Evolutionary conservation across 2,888 invertebrate species (phyloP), one percentile per base, ranked within the genome.

Genomic region (Liodrosophila aerea): DNA sequence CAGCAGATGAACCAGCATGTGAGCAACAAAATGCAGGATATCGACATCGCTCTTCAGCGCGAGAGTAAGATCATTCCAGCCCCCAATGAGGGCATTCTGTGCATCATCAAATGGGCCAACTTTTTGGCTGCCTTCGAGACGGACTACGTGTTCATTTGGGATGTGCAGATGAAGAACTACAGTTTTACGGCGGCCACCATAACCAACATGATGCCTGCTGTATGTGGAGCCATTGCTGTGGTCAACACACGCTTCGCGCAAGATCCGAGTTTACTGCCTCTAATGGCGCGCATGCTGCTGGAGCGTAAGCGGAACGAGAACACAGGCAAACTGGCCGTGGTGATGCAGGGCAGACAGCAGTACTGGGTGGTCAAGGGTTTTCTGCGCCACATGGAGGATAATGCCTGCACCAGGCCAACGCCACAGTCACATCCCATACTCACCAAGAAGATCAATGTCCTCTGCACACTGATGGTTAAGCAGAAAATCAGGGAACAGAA

Each of bases 21-120:
- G 3, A 88, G 88, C 64, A 88, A 88, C 41, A 89, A 89, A 52
- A 89, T 89, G 89, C 88, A 89, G 61, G 89, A 89, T 49, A 89
- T 89, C 34, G 89, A 89, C 18, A 62, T 85, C 66, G 88, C 89
- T 1, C 65, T 89, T 50, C 85, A 82, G 36, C 87, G 88, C 2
- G 88, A 89, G 33, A 87, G 87, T 18, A 88, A 87, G 56, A 80
- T 87, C 5, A 87, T 90, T 39, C 89, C 89, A 0, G 60, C 76
- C 0, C 89, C 89, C 1, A 87, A 87, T 47, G 80, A 87, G 16
- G 88, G 88, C 29, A 88, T 89, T 7, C 59, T 89, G 0, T 89
- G 89, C 69, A 87, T 89, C 12, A 88, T 89, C 15, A 87, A 88
- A 30, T 89, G 89, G 89, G 75, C 82, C 0, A 89, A 88, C 31